A percentile compares a stretch with the other conserved stretches of the same genome.
These are phyloP conservation scores for Leptinotarsa defecta DNA, from an alignment of 1,140 invertebrate genomes.

Conservation along the genomic window DNA sequence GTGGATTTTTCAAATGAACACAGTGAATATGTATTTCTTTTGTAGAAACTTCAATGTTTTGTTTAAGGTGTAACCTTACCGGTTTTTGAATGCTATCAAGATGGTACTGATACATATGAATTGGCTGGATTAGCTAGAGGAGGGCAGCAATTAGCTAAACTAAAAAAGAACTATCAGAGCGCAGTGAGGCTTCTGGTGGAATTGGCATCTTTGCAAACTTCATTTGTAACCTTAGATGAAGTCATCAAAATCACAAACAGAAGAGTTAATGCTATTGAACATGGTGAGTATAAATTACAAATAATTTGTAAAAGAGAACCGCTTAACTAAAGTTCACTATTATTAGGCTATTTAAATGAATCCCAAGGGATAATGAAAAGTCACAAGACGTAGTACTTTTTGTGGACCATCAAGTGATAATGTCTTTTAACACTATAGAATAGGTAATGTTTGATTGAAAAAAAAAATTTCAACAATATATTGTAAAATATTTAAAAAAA, in stretches of 20 bases:
- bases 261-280: conserved; percentile 99
- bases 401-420: too few species aligned
- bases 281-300: conserved; percentile 67
- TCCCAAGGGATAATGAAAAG: too few species aligned
- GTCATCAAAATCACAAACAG: conserved; percentile 97
- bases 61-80: conserved; percentile 54
- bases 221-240: conserved; percentile 95
- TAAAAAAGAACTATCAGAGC: conserved; percentile 95
- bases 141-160: conserved; percentile 90
- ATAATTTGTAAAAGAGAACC: not conserved
- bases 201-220: conserved; percentile 93
- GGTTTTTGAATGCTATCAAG: conserved; percentile 72
- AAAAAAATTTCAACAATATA: too few species aligned
- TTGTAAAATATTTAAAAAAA: too few species aligned
- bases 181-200: conserved; percentile 92
- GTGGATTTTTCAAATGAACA: too few species aligned
- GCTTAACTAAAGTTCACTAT: too few species aligned
- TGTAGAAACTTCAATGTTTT: conserved; percentile 17
- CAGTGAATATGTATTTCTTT: too few species aligned
- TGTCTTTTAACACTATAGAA: too few species aligned
- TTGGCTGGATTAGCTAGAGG: conserved; percentile 91
- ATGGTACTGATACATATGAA: conserved; percentile 92
- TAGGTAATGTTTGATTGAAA: too few species aligned
- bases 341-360: too few species aligned
- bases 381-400: too few species aligned